phyloP scores from a whole-genome alignment of 2,888 invertebrate species.

The Gibbula magus region DNA sequence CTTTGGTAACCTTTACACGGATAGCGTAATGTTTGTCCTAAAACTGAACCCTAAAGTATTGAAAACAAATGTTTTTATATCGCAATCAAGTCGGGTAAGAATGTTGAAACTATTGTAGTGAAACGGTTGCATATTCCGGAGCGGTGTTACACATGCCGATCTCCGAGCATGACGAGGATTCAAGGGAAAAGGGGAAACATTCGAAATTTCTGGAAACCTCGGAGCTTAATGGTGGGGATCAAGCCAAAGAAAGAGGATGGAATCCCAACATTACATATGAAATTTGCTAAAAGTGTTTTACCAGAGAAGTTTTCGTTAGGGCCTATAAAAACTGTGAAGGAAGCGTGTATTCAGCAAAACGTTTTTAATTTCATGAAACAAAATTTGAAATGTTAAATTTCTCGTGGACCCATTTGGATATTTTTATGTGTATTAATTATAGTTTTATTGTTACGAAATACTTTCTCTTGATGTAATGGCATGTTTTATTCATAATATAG shows the following conservation, averaged over 20 bases:
- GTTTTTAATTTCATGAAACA: too few relatives aligned
- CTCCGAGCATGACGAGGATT: background rate
- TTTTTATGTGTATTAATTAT: too few relatives aligned
- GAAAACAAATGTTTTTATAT: constrained; percentile 18
- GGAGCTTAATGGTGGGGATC: constrained; percentile 7
- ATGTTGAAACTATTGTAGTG: background rate
- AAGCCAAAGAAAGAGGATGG: background rate
- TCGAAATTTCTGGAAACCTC: constrained; percentile 1
- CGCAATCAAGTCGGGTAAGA: background rate
- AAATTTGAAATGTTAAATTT: too few relatives aligned
- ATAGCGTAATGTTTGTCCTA: background rate
- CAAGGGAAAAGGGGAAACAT: background rate
- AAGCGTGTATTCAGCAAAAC: too few relatives aligned
- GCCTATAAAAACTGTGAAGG: too few relatives aligned
- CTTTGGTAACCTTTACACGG: background rate
- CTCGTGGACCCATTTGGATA: too few relatives aligned
- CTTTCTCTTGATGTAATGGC: too few relatives aligned
- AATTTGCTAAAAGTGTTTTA: constrained; percentile 5
- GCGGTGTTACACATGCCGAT: background rate
- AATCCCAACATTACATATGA: background rate
- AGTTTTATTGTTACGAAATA: too few relatives aligned
- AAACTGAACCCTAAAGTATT: background rate
- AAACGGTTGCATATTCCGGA: background rate
- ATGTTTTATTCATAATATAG: too few relatives aligned
- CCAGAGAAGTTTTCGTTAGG: background rate